Base-by-base conservation (phyloP, 2,797 vertebrate genomes). In the Acipenser ruthenus region DNA sequence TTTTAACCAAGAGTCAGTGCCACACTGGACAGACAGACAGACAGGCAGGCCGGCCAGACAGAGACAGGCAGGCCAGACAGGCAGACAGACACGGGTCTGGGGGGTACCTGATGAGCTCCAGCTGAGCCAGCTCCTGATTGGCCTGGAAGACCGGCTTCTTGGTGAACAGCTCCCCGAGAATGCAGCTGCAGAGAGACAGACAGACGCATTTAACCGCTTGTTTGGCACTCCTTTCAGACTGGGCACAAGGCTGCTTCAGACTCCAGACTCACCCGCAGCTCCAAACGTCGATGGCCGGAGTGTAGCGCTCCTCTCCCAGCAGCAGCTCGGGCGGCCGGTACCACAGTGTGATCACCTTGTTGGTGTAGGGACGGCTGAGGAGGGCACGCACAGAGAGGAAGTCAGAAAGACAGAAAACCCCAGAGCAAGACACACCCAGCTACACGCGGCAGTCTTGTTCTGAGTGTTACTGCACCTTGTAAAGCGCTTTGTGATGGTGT, bases 131-230 rank as follows among this genome's bases (percentile, higher is more conserved):
- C 79, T 99, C 96, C 86, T 98, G 94, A 85, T 98, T 99, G 66
- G 96, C 96, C 88, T 99, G 96, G 85, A 99, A 99, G 81, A 99
- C 96, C 77, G 96, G 96, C 80, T 95, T 98, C 91, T 97, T 99
- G 67, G 94, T 99, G 77, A 98, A 98, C 66, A 99, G 89, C 83
- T 99, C 95, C 78, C 96, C 96, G 69, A 98, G 89, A 83, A 98
- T 99, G 78, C 97, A 99, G 77, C 97, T 98, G 82, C 10, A 72
- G 75, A 61, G n/a, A 5, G 56, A 37, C 37, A 37, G 37, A 37
- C 37, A 18, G 18, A 18, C 2, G 18, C 37, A 37, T 37, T 37
- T 37, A 55, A n/a, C 4, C 9, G 10, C 8, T 13, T 12, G 7
- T 48, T 10, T 11, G 37, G 50, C 8, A 15, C 53, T 0, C 0